A percentile compares a stretch with the other conserved stretches of the same genome.
Conservation (phyloP, 2,888 invertebrate genomes). For the Gonocerus acuteangulatus region DNA sequence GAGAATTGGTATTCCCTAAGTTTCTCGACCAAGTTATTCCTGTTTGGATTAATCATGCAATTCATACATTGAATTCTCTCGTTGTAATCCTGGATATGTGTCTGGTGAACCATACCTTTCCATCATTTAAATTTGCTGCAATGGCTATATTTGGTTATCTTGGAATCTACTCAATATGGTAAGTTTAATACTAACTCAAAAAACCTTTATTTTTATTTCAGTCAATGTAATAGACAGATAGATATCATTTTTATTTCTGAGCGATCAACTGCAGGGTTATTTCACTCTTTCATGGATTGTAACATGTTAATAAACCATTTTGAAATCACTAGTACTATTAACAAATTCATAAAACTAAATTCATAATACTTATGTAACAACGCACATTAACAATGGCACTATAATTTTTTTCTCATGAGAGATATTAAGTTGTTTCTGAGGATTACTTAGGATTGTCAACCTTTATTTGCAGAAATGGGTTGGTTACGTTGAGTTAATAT, state of each 20-base stretch:
- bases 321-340: background rate
- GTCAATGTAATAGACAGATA: too few species aligned
- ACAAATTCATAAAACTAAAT: background rate
- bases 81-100: constrained; percentile 48
- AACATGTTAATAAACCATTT: too few species aligned
- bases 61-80: constrained; percentile 51
- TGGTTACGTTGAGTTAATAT: too few species aligned
- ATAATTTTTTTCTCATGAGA: too few species aligned
- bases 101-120: constrained; percentile 39
- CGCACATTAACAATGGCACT: too few species aligned
- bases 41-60: constrained; percentile 53
- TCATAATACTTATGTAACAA: too few species aligned
- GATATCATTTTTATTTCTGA: background rate
- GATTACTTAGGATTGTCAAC: too few species aligned
- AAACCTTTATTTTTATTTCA: background rate
- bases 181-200: constrained; percentile 13
- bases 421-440: too few species aligned
- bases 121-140: constrained; percentile 29
- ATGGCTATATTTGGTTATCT: constrained; percentile 32
- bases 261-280: too few species aligned
- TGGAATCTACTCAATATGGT: constrained; percentile 36
- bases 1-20: constrained; percentile 52
- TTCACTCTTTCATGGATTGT: background rate
- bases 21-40: constrained; percentile 50
- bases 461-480: too few species aligned